Percentiles rank a stretch among this genome's conserved stretches.
These are phyloP conservation scores for Mastomys coucha DNA, from an alignment of 2,113 vertebrate genomes.

Conservation along the genomic window DNA sequence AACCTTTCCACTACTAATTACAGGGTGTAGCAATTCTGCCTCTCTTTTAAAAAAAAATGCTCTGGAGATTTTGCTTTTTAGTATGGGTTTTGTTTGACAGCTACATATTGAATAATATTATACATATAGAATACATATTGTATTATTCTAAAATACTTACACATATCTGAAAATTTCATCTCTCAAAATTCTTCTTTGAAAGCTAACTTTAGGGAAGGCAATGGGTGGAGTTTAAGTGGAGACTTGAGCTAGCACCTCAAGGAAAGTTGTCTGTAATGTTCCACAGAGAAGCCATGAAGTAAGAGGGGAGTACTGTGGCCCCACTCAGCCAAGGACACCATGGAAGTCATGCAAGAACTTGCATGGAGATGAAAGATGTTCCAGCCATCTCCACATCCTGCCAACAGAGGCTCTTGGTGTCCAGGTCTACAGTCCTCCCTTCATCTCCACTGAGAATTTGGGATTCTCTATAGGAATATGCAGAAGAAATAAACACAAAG, in stretches of 20 bases:
- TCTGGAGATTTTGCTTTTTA: neutral
- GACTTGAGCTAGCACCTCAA: neutral
- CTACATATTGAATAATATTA: no score
- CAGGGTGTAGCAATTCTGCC: neutral
- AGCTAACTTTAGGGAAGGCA: neutral
- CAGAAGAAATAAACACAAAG: neutral
- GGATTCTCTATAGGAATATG: neutral
- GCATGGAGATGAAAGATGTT: neutral
- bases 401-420: neutral
- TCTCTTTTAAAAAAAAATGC: no score
- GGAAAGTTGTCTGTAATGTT: neutral
- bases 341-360: no score
- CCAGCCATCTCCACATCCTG: fast-evolving
- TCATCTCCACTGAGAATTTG: fast-evolving
- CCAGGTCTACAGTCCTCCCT: fast-evolving
- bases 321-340: neutral
- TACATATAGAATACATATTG: no score
- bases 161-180: neutral
- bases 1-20: neutral
- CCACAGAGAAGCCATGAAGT: neutral
- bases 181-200: neutral
- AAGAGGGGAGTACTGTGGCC: neutral
- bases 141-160: neutral
- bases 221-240: neutral
- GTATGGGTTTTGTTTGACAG: neutral